Conservation (phyloP, 2,113 vertebrate genomes). For the Hyaena hyaena region DNA sequence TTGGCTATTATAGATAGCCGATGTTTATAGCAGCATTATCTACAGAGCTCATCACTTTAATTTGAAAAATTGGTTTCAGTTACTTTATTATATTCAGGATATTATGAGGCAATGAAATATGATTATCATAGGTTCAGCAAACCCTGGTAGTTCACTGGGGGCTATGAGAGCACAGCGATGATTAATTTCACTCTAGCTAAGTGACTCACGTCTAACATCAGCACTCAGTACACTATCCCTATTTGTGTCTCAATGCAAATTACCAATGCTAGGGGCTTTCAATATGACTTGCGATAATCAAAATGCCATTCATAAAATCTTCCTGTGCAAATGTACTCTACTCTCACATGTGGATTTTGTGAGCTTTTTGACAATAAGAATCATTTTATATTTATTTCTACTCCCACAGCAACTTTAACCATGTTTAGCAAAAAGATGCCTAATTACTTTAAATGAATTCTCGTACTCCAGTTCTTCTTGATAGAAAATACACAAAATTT, state of each 20-base stretch:
- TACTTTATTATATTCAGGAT: slow-evolving; percentile 45
- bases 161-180: not conserved
- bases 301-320: not conserved
- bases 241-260: not conserved
- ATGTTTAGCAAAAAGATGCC: not conserved
- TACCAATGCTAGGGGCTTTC: not conserved
- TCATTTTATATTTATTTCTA: not conserved
- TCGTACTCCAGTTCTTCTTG: not conserved
- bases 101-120: not conserved
- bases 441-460: not conserved
- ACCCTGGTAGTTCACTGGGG: not conserved
- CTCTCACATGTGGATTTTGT: not conserved
- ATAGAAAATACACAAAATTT: not conserved
- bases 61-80: slow-evolving; percentile 47
- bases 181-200: not conserved
- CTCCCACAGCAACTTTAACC: not conserved
- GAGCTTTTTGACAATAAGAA: not conserved
- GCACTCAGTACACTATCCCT: not conserved
- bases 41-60: not conserved
- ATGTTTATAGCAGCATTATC: not conserved
- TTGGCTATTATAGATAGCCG: not conserved
- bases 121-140: not conserved
- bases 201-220: not conserved
- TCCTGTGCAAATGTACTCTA: not conserved
- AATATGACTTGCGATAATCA: not conserved